Evolutionary conservation across 2,888 invertebrate species (phyloP), one percentile per base, ranked within the genome.

Genomic region (Eupithecia subumbrata): DNA sequence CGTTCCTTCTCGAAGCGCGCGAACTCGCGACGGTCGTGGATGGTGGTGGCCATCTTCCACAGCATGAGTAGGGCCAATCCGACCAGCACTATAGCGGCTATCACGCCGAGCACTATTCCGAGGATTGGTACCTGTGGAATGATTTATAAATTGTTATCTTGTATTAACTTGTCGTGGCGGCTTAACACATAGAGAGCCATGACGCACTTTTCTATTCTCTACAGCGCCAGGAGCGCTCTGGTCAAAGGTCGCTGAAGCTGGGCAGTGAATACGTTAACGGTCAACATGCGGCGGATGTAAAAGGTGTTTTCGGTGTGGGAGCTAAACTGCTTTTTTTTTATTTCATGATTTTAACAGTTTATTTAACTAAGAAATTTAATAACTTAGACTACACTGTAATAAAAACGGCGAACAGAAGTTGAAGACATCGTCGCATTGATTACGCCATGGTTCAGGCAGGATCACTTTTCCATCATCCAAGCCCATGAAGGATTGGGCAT

Each of bases 1-100:
- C 99, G 96, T 90, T 99, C 99, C 91, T 99, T 99, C 92, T 99
- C 99, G 92, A 99, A 99, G 88, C 97, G 97, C 63, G 99, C 99
- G 91, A 98, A 99, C 94, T 99, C 99, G 80, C 99, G 95, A 76
- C 99, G 95, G 93, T 99, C 99, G 88, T 99, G 99, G 83, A 99
- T 98, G 63, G 99, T 98, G 43, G 99, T 99, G 74, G 99, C 96
- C 84, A 99, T 95, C 94, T 99, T 99, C 99, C 99, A 99, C 80
- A 99, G 95, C 84, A 99, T 95, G 60, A 99, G 95, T 72, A 99
- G 95, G 52, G 99, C 97, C 84, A 99, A 95, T 5, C 99, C 99
- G 79, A 99, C 97, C 72, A 99, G 95, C 12, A 99, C 99, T 82
- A 99, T 99, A 11, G 99, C 99, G 0, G 98, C 98, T 83, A 99